A percentile compares a stretch with the other conserved stretches of the same genome.
Conservation (phyloP, 53 echinoderm and acorn worm genomes). For the Stichopus horrens region DNA sequence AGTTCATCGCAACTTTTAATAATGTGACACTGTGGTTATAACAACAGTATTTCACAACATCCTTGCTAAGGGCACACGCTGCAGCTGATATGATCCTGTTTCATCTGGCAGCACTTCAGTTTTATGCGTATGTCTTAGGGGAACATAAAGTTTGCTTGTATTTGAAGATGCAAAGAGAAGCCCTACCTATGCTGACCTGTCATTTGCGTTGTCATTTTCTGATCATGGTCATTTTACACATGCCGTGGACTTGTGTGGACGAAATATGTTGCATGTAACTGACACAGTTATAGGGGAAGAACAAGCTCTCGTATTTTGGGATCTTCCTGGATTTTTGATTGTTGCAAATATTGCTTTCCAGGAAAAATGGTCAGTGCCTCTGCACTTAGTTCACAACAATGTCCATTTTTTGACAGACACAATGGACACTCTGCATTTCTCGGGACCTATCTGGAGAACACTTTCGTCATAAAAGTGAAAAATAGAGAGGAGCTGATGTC, state of each 20-base stretch:
- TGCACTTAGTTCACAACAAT: slow-evolving; percentile 3
- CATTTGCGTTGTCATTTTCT: background rate
- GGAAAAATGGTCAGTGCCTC: slow-evolving; percentile 8
- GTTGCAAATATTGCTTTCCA: background rate
- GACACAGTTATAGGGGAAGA: slow-evolving; percentile 16
- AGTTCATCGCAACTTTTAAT: too few species aligned
- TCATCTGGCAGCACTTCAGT: too few species aligned
- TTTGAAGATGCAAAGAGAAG: background rate
- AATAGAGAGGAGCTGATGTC: background rate
- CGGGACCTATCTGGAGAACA: background rate
- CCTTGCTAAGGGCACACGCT: too few species aligned
- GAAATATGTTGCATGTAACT: background rate
- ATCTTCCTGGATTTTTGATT: background rate
- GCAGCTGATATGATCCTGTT: too few species aligned
- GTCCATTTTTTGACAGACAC: background rate
- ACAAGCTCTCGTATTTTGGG: background rate
- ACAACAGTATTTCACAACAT: too few species aligned
- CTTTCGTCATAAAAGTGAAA: background rate
- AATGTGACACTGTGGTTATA: too few species aligned
- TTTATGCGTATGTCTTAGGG: too few species aligned
- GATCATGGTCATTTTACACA: background rate
- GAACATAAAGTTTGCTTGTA: background rate
- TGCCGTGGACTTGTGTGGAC: slow-evolving; percentile 2
- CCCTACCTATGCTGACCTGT: background rate
- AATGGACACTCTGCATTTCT: background rate